Conservation (phyloP, 2,113 vertebrate genomes). For the Entosphenus tridentatus region DNA sequence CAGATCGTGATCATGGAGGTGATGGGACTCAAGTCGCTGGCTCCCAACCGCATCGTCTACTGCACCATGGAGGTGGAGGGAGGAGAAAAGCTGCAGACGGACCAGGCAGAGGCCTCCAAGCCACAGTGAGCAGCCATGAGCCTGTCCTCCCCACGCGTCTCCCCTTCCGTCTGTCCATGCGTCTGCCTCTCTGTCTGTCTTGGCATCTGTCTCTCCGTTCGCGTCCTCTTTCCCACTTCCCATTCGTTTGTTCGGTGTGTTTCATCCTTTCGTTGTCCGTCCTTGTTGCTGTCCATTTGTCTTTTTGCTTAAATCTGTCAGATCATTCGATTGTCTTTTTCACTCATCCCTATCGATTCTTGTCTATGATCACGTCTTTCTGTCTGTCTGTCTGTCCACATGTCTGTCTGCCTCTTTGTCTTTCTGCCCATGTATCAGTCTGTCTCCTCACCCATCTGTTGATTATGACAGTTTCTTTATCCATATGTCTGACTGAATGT, state of each 20-base stretch:
- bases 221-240: too few relatives aligned
- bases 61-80: slow-evolving; percentile 98
- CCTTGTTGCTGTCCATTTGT: too few relatives aligned
- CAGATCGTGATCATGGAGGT: slow-evolving; percentile 98
- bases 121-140: slow-evolving; percentile 46
- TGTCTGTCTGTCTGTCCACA: neutral
- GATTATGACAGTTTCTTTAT: neutral
- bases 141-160: neutral
- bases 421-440: too few relatives aligned
- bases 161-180: neutral
- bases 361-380: neutral
- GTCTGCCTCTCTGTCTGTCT: neutral
- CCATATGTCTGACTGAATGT: neutral
- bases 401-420: neutral
- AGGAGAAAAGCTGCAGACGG: slow-evolving; percentile 85
- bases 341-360: neutral
- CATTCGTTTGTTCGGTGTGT: too few relatives aligned
- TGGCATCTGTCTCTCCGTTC: too few relatives aligned
- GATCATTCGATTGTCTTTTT: neutral
- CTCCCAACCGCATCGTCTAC: slow-evolving; percentile 91
- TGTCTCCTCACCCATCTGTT: too few relatives aligned
- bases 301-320: too few relatives aligned
- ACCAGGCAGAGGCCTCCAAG: slow-evolving; percentile 92
- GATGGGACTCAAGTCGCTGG: slow-evolving; percentile 71
- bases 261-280: too few relatives aligned